phyloP scores from a whole-genome alignment of 2,113 vertebrate species.

The Picathartes gymnocephalus region DNA sequence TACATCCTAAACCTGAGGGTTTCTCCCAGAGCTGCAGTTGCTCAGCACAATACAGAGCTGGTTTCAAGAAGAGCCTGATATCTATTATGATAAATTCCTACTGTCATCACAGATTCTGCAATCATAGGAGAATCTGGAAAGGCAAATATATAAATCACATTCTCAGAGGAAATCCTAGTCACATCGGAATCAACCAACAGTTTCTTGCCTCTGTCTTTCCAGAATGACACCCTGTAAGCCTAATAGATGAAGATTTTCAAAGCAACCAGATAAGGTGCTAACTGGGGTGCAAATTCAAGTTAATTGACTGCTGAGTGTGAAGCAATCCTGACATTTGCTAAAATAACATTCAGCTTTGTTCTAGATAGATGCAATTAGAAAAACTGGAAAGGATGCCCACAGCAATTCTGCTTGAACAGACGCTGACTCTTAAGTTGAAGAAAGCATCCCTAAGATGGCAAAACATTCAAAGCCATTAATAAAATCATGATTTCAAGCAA shows the following conservation, averaged over 20 bases:
- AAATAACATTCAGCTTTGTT: background rate
- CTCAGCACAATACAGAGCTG: background rate
- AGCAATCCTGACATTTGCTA: background rate
- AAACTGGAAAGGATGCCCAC: background rate
- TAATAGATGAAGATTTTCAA: background rate
- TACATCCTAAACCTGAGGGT: background rate
- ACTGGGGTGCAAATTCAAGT: background rate
- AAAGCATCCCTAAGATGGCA: background rate
- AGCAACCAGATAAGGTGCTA: background rate
- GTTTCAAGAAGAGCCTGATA: background rate
- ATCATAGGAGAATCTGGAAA: background rate
- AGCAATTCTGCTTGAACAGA: background rate
- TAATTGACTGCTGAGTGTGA: background rate
- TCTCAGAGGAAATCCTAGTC: background rate
- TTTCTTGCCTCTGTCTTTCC: background rate
- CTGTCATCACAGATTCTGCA: background rate
- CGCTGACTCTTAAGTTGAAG: background rate
- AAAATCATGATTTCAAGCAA: background rate
- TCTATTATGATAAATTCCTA: background rate
- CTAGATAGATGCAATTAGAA: background rate
- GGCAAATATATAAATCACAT: background rate
- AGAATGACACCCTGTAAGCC: background rate
- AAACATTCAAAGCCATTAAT: background rate
- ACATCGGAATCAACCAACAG: rapidly evolving
- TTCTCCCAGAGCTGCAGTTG: background rate